Percentiles rank a stretch among this genome's conserved stretches.
These are phyloP conservation scores for Scaptomyza parva DNA, from an alignment of 2,888 invertebrate genomes.

Conservation along the genomic window DNA sequence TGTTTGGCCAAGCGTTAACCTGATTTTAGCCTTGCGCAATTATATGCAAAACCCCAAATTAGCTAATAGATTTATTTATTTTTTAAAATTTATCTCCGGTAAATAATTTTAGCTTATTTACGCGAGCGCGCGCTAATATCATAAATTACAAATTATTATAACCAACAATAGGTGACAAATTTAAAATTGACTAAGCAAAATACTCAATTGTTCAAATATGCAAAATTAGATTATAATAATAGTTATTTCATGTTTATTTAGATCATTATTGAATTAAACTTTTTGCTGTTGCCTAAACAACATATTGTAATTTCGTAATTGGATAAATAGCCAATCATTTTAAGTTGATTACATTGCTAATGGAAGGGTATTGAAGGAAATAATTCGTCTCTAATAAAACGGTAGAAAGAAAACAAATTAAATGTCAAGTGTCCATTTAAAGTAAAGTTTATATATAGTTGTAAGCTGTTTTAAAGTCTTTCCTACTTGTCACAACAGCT, in stretches of 20 bases:
- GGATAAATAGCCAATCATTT: constrained; percentile 35
- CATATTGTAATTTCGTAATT: constrained; percentile 38
- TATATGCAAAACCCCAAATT: background rate
- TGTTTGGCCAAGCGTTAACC: constrained; percentile 20
- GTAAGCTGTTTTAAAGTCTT: background rate
- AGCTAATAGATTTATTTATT: background rate
- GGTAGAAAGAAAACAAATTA: constrained; percentile 2
- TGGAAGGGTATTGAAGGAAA: background rate
- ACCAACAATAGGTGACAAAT: constrained; percentile 6
- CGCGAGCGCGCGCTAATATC: constrained; percentile 4
- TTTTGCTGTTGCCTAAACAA: constrained; percentile 17
- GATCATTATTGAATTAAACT: constrained; percentile 23
- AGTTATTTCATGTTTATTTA: constrained; percentile 8
- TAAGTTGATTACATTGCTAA: background rate
- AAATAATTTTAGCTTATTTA: constrained; percentile 12
- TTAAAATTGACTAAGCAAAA: background rate
- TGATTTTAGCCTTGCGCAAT: constrained; percentile 1
- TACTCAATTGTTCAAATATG: constrained; percentile 17
- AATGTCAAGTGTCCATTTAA: constrained; percentile 21
- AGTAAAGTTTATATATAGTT: constrained; percentile 20
- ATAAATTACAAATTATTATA: constrained; percentile 16
- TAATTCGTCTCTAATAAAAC: too few relatives aligned
- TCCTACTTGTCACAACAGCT: background rate
- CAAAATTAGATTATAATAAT: constrained; percentile 6
- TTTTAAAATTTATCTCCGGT: background rate